A percentile compares a stretch with the other conserved stretches of the same genome.
Conservation (phyloP, 1,140 invertebrate genomes). For the Cherax quadricarinatus region DNA sequence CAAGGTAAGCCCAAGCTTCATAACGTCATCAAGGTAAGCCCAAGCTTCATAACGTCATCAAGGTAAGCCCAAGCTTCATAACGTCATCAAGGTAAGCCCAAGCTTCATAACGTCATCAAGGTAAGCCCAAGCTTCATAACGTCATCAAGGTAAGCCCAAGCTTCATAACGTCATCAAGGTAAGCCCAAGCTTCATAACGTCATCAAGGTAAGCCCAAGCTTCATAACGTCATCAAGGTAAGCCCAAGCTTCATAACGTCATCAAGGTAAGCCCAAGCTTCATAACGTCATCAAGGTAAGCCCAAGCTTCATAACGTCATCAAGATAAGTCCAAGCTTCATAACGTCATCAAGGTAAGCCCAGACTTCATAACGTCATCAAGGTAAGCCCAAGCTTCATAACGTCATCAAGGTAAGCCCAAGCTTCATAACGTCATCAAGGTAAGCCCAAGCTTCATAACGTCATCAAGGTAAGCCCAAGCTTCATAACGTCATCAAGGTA, state of each 20-base stretch:
- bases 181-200: background rate
- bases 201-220: background rate
- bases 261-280: background rate
- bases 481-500: background rate
- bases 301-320: background rate
- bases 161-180: background rate
- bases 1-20: background rate
- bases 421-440: background rate
- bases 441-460: slow-evolving; percentile 80
- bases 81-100: background rate
- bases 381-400: background rate
- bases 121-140: background rate
- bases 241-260: background rate
- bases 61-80: background rate
- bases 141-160: background rate
- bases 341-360: slow-evolving; percentile 79
- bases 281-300: background rate
- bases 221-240: slow-evolving; percentile 81
- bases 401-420: background rate
- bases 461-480: slow-evolving; percentile 74
- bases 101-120: slow-evolving; percentile 81
- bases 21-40: background rate
- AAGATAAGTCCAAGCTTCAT: slow-evolving; percentile 76
- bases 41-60: background rate
- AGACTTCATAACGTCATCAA: background rate